These are phyloP conservation scores for Monochamus alternatus DNA, from an alignment of 2,888 invertebrate species.

Conservation along the genomic window DNA sequence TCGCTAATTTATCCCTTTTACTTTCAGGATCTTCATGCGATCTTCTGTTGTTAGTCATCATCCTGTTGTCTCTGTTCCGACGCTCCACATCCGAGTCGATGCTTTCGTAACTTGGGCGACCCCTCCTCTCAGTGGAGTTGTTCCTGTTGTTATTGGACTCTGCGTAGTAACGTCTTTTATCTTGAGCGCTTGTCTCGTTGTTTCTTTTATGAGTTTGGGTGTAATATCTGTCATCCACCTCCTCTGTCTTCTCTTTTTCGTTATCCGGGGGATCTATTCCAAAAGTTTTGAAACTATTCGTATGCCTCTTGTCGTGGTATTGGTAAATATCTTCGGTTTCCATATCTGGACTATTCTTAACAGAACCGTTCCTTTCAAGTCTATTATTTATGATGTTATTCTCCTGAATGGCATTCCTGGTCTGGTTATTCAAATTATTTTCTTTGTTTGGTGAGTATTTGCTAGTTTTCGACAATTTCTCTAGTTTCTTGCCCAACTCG, in stretches of 20 bases:
- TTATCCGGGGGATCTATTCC: constrained; percentile 62
- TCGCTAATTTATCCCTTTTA: constrained; percentile 58
- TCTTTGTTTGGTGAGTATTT: constrained; percentile 68
- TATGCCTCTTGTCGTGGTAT: constrained; percentile 60
- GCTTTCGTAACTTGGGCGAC: constrained; percentile 67
- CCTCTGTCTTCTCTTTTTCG: constrained; percentile 65
- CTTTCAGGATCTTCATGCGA: constrained; percentile 48
- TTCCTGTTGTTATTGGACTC: constrained; percentile 54
- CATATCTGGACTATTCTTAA: constrained; percentile 26
- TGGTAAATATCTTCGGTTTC: constrained; percentile 62
- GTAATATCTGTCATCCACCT: constrained; percentile 58
- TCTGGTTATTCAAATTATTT: constrained; percentile 54
- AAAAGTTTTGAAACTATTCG: constrained; percentile 67
- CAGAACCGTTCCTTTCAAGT: constrained; percentile 55
- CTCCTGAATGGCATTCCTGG: constrained; percentile 56
- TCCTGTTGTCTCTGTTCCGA: constrained; percentile 52
- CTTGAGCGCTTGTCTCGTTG: constrained; percentile 54
- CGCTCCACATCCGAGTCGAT: constrained; percentile 65
- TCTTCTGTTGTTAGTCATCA: constrained; percentile 24
- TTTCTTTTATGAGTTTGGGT: constrained; percentile 50
- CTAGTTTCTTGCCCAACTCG: constrained; percentile 69
- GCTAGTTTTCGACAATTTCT: constrained; percentile 68
- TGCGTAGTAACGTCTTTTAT: constrained; percentile 63
- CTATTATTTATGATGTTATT: constrained; percentile 60
- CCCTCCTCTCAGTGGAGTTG: constrained; percentile 58